phyloP scores from a whole-genome alignment of 2,797 vertebrate species.

The Sebastes melanostomus region DNA sequence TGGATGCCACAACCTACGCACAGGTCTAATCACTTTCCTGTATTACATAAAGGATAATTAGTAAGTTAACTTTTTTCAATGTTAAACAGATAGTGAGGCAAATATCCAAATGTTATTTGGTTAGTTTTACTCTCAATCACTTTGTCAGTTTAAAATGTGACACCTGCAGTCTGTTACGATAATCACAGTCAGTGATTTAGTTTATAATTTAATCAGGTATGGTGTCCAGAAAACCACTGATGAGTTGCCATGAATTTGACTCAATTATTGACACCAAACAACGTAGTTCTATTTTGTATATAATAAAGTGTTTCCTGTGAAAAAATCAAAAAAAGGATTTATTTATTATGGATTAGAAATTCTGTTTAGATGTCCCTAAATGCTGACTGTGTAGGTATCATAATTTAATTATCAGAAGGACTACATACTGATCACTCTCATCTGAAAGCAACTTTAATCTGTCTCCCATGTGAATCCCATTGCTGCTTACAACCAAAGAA shows the following conservation, averaged over 20 bases:
- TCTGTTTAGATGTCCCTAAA: not conserved
- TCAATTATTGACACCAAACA: not conserved
- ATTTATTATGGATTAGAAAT: not conserved
- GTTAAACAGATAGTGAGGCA: not conserved
- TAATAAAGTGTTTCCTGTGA: not conserved
- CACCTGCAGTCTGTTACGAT: not conserved
- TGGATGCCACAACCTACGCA: slow-evolving; percentile 48
- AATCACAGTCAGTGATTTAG: not conserved
- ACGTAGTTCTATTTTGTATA: not conserved
- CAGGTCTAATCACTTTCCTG: slow-evolving; percentile 17
- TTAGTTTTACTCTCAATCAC: not conserved
- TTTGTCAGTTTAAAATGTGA: not conserved
- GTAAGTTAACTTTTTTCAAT: slow-evolving; percentile 10
- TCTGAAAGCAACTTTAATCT: not conserved
- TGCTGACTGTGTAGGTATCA: not conserved
- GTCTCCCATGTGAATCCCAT: not conserved
- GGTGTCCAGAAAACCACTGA: not conserved
- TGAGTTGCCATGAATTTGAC: not conserved
- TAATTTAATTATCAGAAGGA: not conserved
- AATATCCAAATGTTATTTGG: not conserved
- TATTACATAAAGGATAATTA: slow-evolving; percentile 53
- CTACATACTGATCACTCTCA: not conserved
- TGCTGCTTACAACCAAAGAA: not conserved
- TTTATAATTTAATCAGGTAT: not conserved
- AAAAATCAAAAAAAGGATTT: not conserved